Base-by-base conservation (phyloP, 2,113 vertebrate species). In the Megaleporinus macrocephalus region DNA sequence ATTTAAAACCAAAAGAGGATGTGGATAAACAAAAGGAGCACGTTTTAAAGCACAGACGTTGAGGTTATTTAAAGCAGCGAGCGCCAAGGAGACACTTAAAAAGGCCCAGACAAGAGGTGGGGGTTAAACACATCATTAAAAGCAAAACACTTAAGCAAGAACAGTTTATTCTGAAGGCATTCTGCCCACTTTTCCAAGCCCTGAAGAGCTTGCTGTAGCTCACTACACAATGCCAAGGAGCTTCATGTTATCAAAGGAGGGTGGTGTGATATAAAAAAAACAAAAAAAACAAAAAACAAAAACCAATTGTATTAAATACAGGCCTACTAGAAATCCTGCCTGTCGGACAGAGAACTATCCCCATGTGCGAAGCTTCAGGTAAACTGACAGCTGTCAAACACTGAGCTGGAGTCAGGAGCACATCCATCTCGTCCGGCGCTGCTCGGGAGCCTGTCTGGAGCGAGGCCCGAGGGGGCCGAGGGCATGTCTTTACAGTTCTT, bases 101-200 rank as follows among this genome's bases (percentile, higher is more conserved):
- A 44, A 41, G 33, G 36, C 66, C 33, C 66, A 70, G 66, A 70
- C 22, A 44, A 70, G 66, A 44, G 29, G 14, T 51, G 33, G 13
- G 63, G 29, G 49, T 75, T 74, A 68, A 73, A 83, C 77, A 83
- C 78, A 83, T 86, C 68, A 77, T 83, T 73, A 83, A 78, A 80
- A 83, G 79, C 70, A 47, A 83, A 83, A 80, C 59, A 80, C 81
- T 83, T 80, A 75, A 81, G 27, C 57, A 74, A 66, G 53, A 70
- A 78, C 73, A 53, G 74, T 83, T 80, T 83, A 59, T 72, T 61
- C 76, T 13, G 85, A n/a, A 72, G 79, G 77, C 74, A 83, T 73
- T 59, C 51, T 66, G 76, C 73, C 76, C 80, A 76, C 47, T 26
- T 79, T 79, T 62, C 55, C 41, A 71, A 75, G 73, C 78, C n/a